Percentiles rank a stretch among this genome's conserved stretches.
These are phyloP conservation scores for Tiliacea citrago DNA, from an alignment of 2,888 invertebrate species.

Conservation along the genomic window DNA sequence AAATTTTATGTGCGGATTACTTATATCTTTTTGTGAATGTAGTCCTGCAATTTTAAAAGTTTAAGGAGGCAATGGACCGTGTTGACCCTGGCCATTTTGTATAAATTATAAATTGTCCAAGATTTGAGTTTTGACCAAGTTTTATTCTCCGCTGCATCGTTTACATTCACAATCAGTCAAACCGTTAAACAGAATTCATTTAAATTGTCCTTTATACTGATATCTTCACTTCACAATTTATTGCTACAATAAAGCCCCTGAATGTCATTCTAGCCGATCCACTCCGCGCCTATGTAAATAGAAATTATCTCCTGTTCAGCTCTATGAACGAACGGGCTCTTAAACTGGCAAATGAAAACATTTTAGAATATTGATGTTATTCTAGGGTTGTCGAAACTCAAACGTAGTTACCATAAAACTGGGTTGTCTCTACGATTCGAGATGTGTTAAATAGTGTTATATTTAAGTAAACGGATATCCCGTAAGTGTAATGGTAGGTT, in stretches of 20 bases:
- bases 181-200: conserved; percentile 25
- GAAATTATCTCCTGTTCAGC: conserved; percentile 24
- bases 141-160: conserved; percentile 25
- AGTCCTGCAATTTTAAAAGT: conserved; percentile 33
- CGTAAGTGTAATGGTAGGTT: conserved; percentile 54
- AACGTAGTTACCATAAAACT: background rate
- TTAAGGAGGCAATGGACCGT: conserved; percentile 31
- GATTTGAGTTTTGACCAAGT: conserved; percentile 43
- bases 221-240: conserved; percentile 14
- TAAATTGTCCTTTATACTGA: conserved; percentile 24
- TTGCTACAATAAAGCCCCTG: conserved; percentile 12
- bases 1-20: conserved; percentile 17
- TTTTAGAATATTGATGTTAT: conserved; percentile 37
- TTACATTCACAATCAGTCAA: conserved; percentile 25
- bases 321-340: conserved; percentile 24
- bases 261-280: conserved; percentile 26
- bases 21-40: conserved; percentile 20
- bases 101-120: conserved; percentile 45
- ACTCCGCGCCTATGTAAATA: conserved; percentile 31
- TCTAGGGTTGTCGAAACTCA: conserved; percentile 26
- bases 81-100: conserved; percentile 38
- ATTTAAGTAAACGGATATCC: conserved; percentile 68
- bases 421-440: background rate
- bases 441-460: conserved; percentile 22
- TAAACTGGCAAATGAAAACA: conserved; percentile 34